These are phyloP conservation scores for Cantharis lateralis DNA, from an alignment of 2,888 invertebrate genomes.

Conservation along the genomic window DNA sequence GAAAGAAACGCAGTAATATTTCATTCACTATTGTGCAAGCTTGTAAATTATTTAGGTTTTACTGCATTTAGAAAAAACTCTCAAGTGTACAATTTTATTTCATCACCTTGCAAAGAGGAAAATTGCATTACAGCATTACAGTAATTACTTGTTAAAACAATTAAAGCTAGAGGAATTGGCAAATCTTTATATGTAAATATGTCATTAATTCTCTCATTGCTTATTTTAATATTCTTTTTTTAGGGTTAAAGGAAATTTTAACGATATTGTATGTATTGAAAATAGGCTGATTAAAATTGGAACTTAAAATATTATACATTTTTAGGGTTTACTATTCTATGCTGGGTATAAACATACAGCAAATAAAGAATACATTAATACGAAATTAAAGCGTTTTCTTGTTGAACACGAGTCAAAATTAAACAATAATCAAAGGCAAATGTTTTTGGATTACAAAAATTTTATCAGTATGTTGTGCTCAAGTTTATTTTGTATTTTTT, in stretches of 20 bases:
- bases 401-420: conserved; percentile 42
- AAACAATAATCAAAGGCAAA: conserved; percentile 37
- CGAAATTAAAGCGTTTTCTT: conserved; percentile 42
- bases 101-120: conserved; percentile 71
- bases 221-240: conserved; percentile 29
- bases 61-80: conserved; percentile 73
- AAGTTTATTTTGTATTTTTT: neutral
- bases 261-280: conserved; percentile 42
- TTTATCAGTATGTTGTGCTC: conserved; percentile 40
- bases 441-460: conserved; percentile 42
- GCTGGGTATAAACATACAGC: conserved; percentile 40
- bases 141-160: conserved; percentile 71
- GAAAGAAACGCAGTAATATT: neutral
- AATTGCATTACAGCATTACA: conserved; percentile 74
- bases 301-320: conserved; percentile 23
- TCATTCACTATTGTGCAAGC: neutral
- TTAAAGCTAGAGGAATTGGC: conserved; percentile 70
- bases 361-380: conserved; percentile 37
- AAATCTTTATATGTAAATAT: conserved; percentile 73
- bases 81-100: conserved; percentile 73
- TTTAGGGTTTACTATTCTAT: conserved; percentile 46
- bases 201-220: conserved; percentile 7
- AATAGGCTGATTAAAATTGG: neutral
- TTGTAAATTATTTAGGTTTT: conserved; percentile 63
- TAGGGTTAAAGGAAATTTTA: conserved; percentile 48